Evolutionary conservation across 2,113 vertebrate species (phyloP), one percentile per base, ranked within the genome.

Genomic region (Dipodomys ordii): DNA sequence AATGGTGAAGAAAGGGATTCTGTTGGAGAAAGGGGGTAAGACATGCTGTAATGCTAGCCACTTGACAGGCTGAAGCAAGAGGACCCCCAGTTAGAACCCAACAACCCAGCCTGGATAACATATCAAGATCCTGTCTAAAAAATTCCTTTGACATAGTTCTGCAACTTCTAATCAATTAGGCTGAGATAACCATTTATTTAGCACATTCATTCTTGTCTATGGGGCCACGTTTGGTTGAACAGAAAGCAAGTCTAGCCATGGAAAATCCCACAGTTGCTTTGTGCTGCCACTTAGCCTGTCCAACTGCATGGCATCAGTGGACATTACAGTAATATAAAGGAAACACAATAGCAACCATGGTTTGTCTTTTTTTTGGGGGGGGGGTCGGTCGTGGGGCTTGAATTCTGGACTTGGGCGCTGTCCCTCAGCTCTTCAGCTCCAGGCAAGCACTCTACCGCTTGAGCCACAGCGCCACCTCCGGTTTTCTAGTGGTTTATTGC

Each of bases 141-240:
- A 49, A 74, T 96, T 97, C 84, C 27, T n/a, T 25, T 73, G 88
- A 71, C 76, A 11, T 89, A 87, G 0, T 86, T 79, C 92, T 93
- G 25, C 4, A 57, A 57, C 12, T 57, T 57, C 93, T 97, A 97
- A 95, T 91, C 95, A 44, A 32, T 6, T 77, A 44, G 46, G 77
- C 39, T 20, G 4, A 44, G 79, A 57, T 39, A 53, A 4, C 30
- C 71, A 19, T 30, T 74, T 49, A 69, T 10, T 67, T 77, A 49
- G 89, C 10, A 81, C 28, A 76, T 78, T 72, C 46, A 67, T 4
- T 64, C 30, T 80, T 15, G 62, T 83, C 87, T 44, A 23, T 32
- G 81, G 23, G 32, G 78, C n/a, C 0, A 81, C 32, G 15, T 84
- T 79, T 57, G 60, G 27, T 3, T 8, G 73, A 91, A n/a, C 2